Evolutionary conservation across 2,797 vertebrate genomes (phyloP).

Genomic region (Chelon auratus): DNA sequence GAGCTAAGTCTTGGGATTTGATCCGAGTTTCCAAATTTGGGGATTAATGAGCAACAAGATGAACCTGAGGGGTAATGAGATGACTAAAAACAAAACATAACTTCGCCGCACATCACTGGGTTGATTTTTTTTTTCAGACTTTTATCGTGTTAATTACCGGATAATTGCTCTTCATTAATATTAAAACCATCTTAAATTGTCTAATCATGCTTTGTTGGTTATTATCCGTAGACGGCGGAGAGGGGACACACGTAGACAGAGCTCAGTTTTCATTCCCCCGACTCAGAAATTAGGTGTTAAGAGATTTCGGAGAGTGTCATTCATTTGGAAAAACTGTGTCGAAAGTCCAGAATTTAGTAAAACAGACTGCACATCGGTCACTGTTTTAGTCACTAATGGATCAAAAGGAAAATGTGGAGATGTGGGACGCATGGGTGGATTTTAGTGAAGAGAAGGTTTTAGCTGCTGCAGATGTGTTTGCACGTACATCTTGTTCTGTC

Average conservation of each 20-base stretch:
- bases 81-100: conserved; percentile 25
- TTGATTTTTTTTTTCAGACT: conserved; percentile 20
- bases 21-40: too few relatives aligned
- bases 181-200: conserved; percentile 13
- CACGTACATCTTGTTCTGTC: conserved; percentile 5
- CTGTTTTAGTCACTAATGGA: neutral
- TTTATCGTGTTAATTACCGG: conserved; percentile 27
- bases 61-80: conserved; percentile 21
- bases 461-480: conserved; percentile 16
- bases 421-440: neutral
- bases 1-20: too few relatives aligned
- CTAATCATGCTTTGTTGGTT: conserved; percentile 21
- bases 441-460: neutral
- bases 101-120: neutral
- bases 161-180: conserved; percentile 34
- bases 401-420: conserved; percentile 6
- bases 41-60: conserved; percentile 13
- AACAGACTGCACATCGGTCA: too few relatives aligned
- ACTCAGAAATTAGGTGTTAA: conserved; percentile 1
- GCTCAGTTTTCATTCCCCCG: neutral
- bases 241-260: conserved; percentile 1
- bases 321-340: neutral
- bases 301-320: neutral
- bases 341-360: too few relatives aligned
- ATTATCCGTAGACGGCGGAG: neutral